These are phyloP conservation scores for Camponotus vicinus DNA, from an alignment of 1,140 invertebrate species.

Conservation along the genomic window DNA sequence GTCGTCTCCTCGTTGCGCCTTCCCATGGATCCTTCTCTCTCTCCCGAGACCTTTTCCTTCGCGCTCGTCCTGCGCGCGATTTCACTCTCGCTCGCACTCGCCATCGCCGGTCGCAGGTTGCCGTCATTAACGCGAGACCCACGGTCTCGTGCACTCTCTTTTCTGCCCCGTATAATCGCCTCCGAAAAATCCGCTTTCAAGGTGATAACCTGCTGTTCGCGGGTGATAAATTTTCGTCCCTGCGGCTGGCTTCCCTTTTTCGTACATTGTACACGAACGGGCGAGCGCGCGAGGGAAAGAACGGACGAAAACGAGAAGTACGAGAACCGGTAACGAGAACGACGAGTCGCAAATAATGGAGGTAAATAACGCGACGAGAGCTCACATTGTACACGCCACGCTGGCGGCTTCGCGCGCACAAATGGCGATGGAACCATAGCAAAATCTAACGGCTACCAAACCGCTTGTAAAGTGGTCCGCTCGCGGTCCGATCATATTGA, in stretches of 20 bases:
- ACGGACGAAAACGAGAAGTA: slow-evolving; percentile 20
- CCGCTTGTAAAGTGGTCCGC: slow-evolving; percentile 31
- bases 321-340: slow-evolving; percentile 21
- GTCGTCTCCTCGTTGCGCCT: not conserved
- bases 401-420: slow-evolving; percentile 25
- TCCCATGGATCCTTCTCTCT: not conserved
- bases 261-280: slow-evolving; percentile 5
- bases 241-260: slow-evolving; percentile 22
- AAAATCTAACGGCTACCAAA: slow-evolving; percentile 46
- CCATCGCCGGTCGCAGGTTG: slow-evolving; percentile 23
- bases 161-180: slow-evolving; percentile 38
- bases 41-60: not conserved
- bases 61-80: not conserved
- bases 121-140: slow-evolving; percentile 64
- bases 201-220: slow-evolving; percentile 63
- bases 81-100: slow-evolving; percentile 10
- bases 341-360: slow-evolving; percentile 63
- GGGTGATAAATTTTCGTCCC: slow-evolving; percentile 65
- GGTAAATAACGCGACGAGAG: slow-evolving; percentile 58
- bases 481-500: slow-evolving; percentile 30
- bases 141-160: slow-evolving; percentile 23
- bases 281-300: slow-evolving; percentile 7
- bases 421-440: slow-evolving; percentile 47
- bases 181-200: slow-evolving; percentile 62
- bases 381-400: not conserved